These are phyloP conservation scores for Sesamia inferens DNA, from an alignment of 2,888 invertebrate species.

Conservation along the genomic window DNA sequence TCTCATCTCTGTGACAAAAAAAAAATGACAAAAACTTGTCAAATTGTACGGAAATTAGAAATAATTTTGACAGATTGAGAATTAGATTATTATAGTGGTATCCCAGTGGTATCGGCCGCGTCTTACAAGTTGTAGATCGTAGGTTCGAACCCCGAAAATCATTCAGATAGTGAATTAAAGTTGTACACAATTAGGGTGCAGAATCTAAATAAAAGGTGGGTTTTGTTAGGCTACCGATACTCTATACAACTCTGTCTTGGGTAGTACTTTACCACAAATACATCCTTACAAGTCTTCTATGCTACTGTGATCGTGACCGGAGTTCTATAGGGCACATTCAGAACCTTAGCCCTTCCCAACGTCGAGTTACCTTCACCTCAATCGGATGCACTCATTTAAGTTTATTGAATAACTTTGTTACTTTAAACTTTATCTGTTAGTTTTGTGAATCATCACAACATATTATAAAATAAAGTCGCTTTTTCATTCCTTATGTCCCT, in stretches of 20 bases:
- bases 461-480: no score
- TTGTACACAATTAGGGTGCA: background rate
- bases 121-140: no score
- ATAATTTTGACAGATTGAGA: no score
- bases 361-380: slow-evolving; percentile 38
- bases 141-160: no score
- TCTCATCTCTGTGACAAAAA: no score
- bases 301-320: slow-evolving; percentile 40
- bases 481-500: no score
- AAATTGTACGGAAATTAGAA: no score
- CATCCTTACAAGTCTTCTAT: slow-evolving; percentile 35
- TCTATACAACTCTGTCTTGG: background rate
- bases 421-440: background rate
- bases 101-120: no score
- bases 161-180: background rate
- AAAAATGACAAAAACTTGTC: no score
- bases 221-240: background rate
- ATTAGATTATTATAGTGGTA: no score
- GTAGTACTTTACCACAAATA: background rate
- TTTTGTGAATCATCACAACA: background rate
- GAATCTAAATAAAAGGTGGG: background rate
- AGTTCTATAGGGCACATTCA: slow-evolving; percentile 46
- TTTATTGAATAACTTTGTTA: slow-evolving; percentile 20
- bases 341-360: slow-evolving; percentile 50
- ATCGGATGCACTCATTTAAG: slow-evolving; percentile 35